Conservation (phyloP, 2,888 invertebrate genomes). For the Punctoribates punctum region DNA sequence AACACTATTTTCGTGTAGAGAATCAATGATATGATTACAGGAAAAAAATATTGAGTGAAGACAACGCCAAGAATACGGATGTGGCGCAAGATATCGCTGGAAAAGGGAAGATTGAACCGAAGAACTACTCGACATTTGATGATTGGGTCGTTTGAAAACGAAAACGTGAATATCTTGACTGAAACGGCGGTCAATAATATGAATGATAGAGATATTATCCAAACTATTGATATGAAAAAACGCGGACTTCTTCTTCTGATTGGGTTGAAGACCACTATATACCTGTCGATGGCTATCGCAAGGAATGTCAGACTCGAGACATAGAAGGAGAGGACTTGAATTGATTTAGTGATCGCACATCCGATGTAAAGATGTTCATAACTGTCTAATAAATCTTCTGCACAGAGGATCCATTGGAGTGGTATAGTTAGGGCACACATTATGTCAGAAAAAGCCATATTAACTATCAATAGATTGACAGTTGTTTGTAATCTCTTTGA, state of each 20-base stretch:
- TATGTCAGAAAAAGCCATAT: constrained; percentile 27
- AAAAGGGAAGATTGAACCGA: not conserved
- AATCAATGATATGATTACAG: not conserved
- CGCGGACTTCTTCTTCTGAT: not conserved
- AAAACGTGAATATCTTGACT: constrained; percentile 19
- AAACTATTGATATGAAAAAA: constrained; percentile 13
- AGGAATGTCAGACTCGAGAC: constrained; percentile 24
- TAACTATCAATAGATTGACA: constrained; percentile 22
- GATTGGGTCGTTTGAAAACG: not conserved
- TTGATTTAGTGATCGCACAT: constrained; percentile 9
- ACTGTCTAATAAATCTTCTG: not conserved
- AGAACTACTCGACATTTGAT: constrained; percentile 23
- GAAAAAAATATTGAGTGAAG: constrained; percentile 15
- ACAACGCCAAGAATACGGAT: not conserved
- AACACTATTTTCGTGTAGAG: constrained; percentile 1
- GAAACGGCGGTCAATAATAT: constrained; percentile 2
- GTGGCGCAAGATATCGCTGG: not conserved
- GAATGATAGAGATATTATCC: constrained; percentile 9
- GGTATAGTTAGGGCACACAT: constrained; percentile 17
- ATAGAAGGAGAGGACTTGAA: constrained; percentile 28
- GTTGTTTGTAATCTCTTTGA: constrained; percentile 4
- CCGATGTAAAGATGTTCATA: not conserved
- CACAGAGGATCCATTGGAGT: not conserved
- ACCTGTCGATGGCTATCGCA: constrained; percentile 28
- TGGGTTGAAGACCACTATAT: constrained; percentile 13